Conservation (phyloP, 1,140 invertebrate species). For the Tetragonula clypearis region DNA sequence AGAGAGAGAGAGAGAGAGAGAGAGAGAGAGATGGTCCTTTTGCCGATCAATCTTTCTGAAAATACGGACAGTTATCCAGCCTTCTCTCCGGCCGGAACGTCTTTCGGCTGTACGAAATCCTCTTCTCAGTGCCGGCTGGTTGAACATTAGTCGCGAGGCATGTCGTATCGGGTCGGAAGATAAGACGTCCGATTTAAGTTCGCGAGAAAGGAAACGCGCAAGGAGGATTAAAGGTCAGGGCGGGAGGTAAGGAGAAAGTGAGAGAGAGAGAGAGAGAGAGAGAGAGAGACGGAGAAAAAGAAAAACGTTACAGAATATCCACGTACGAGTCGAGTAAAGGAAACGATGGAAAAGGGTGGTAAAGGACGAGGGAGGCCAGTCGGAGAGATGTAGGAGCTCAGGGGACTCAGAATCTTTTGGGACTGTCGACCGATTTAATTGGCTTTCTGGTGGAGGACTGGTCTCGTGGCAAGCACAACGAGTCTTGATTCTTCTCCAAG, state of each 20-base stretch:
- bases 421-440: constrained; percentile 71
- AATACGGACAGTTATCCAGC: constrained; percentile 64
- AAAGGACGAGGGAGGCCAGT: not conserved
- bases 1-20: not conserved
- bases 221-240: constrained; percentile 62
- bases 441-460: constrained; percentile 63
- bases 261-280: constrained; percentile 18
- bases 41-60: constrained; percentile 63
- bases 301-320: no score
- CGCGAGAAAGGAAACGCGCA: constrained; percentile 60
- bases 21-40: constrained; percentile 44
- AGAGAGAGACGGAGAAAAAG: no score
- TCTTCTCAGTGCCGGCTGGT: constrained; percentile 32
- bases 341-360: not conserved
- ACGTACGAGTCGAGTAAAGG: no score
- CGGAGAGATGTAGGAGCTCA: constrained; percentile 41
- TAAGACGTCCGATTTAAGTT: constrained; percentile 67
- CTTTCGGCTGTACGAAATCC: constrained; percentile 52
- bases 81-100: constrained; percentile 9
- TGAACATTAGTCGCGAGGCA: constrained; percentile 68
- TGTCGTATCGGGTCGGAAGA: constrained; percentile 65
- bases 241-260: not conserved
- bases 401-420: constrained; percentile 62
- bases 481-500: constrained; percentile 68
- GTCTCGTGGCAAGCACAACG: constrained; percentile 65